phyloP scores from a whole-genome alignment of 2,113 vertebrate genomes.

The Cyrtonyx montezumae region DNA sequence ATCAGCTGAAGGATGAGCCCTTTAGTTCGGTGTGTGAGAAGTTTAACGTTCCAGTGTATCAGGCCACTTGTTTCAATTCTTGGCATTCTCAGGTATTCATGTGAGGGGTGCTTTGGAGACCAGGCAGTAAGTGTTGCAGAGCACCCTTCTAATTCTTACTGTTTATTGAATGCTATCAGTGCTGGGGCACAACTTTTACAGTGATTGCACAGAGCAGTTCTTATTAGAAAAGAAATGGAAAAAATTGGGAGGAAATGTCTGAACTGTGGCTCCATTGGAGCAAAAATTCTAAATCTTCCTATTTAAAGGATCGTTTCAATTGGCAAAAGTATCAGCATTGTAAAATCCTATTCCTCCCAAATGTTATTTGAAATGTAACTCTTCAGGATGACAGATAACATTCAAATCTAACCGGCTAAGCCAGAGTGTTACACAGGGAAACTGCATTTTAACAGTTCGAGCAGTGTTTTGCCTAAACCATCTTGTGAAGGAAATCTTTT shows the following conservation, averaged over 20 bases:
- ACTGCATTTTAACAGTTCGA: not conserved
- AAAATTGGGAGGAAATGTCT: not conserved
- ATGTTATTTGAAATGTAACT: not conserved
- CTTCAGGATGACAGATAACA: not conserved
- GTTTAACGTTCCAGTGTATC: not conserved
- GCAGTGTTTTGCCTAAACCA: not conserved
- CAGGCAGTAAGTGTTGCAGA: not conserved
- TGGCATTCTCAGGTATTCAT: not conserved
- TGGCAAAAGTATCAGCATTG: not conserved
- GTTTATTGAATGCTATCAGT: not conserved
- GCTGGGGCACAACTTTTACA: not conserved
- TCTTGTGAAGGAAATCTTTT: not conserved
- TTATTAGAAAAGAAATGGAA: not conserved
- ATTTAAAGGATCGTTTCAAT: constrained; percentile 20
- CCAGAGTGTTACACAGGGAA: not conserved
- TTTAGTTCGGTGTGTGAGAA: not conserved
- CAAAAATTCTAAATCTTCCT: not conserved
- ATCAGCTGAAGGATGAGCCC: not conserved
- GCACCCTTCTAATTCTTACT: not conserved
- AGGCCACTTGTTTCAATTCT: not conserved
- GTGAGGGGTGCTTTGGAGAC: not conserved
- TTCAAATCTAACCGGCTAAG: not conserved
- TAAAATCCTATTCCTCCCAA: not conserved
- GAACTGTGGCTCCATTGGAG: not conserved
- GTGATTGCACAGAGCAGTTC: not conserved